phyloP scores from a whole-genome alignment of 1,140 invertebrate species.

The Nixonia krombeini region DNA sequence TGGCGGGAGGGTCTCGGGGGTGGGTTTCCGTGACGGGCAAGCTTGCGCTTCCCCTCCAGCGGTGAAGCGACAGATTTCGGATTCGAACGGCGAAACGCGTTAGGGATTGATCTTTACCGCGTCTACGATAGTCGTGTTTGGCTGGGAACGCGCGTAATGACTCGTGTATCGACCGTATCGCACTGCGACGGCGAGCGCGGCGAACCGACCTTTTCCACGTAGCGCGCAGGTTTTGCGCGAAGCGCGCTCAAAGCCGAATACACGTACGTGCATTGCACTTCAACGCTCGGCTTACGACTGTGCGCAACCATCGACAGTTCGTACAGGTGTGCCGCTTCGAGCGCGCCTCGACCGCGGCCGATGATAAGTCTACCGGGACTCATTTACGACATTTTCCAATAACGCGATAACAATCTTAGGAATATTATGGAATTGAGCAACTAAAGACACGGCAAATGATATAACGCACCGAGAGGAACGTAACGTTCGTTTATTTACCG shows the following conservation, averaged over 20 bases:
- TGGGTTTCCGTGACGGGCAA: constrained; percentile 3
- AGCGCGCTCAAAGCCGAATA: constrained; percentile 3
- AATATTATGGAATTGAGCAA: too few species aligned
- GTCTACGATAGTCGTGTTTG: constrained; percentile 6
- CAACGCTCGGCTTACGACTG: too few species aligned
- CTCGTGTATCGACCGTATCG: constrained; percentile 60
- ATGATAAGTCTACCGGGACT: too few species aligned
- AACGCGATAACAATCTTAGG: too few species aligned
- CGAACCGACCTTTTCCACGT: constrained; percentile 43
- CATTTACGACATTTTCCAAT: too few species aligned
- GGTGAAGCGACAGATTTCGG: background rate
- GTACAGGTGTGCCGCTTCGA: too few species aligned
- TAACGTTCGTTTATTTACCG: too few species aligned
- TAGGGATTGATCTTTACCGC: background rate
- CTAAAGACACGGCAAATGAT: too few species aligned
- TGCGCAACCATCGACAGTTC: too few species aligned
- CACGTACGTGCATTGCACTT: constrained; percentile 3
- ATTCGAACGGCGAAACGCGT: constrained; percentile 9
- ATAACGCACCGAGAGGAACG: too few species aligned
- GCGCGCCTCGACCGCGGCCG: too few species aligned
- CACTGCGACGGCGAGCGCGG: constrained; percentile 59
- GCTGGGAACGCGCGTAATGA: constrained; percentile 2
- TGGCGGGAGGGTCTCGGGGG: constrained; percentile 1
- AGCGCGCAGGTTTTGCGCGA: constrained; percentile 56
- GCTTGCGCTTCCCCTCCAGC: background rate